These are phyloP conservation scores for Arbacia lixula DNA, from an alignment of 53 echinoderm and acorn worm genomes.

Conservation along the genomic window DNA sequence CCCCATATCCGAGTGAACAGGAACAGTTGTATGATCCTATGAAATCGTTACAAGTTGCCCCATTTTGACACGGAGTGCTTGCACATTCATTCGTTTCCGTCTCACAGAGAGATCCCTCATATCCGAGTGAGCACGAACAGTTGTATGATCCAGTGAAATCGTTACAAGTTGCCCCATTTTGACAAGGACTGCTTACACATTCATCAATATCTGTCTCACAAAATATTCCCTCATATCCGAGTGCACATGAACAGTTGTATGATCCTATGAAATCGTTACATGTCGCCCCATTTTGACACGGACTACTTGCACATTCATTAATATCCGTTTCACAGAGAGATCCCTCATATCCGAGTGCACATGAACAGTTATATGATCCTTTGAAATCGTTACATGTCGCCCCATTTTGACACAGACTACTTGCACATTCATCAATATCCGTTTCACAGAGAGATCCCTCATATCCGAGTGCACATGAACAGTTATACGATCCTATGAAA, in stretches of 20 bases:
- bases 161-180: background rate
- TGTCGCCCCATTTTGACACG: background rate
- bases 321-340: background rate
- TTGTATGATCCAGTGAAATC: background rate
- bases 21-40: background rate
- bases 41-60: background rate
- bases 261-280: background rate
- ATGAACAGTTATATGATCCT: background rate
- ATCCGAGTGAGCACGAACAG: background rate
- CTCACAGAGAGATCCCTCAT: background rate
- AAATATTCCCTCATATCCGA: background rate
- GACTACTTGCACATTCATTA: background rate
- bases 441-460: background rate
- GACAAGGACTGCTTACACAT: background rate
- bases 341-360: background rate
- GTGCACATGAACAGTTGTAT: background rate
- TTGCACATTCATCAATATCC: background rate
- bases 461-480: background rate
- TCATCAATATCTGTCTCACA: background rate
- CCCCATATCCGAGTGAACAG: background rate
- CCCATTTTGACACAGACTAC: background rate
- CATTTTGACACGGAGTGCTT: background rate
- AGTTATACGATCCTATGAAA: background rate
- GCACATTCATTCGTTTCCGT: background rate
- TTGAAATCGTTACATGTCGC: background rate